Evolutionary conservation across 2,888 invertebrate genomes (phyloP).

Genomic region (Nymphalis urticae): DNA sequence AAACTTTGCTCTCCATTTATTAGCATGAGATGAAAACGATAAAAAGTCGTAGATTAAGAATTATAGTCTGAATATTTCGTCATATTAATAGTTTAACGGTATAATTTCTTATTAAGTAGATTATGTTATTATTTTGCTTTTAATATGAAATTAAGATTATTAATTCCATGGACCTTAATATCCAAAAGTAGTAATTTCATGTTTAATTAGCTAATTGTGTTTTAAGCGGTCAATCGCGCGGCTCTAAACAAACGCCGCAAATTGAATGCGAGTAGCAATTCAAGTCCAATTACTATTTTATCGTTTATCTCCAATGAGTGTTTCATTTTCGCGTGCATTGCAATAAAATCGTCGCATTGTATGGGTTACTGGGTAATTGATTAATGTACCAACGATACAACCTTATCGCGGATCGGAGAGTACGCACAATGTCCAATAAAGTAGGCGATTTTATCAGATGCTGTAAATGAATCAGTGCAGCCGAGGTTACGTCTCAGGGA

Average conservation of each 20-base stretch:
- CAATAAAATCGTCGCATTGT: conserved; percentile 69
- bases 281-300: conserved; percentile 48
- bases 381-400: conserved; percentile 69
- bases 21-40: no score
- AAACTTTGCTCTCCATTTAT: no score
- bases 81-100: no score
- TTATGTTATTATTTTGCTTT: neutral
- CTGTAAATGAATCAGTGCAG: conserved; percentile 75
- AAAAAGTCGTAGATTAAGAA: no score
- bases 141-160: neutral
- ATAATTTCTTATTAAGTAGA: no score
- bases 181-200: conserved; percentile 19
- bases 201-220: conserved; percentile 23
- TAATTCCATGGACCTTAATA: neutral
- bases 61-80: no score
- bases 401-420: conserved; percentile 66
- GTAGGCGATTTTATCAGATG: conserved; percentile 71
- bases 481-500: conserved; percentile 43
- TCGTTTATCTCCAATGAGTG: conserved; percentile 64
- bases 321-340: conserved; percentile 68
- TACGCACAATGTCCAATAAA: conserved; percentile 79
- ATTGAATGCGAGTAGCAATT: conserved; percentile 38
- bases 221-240: conserved; percentile 29
- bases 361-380: conserved; percentile 56
- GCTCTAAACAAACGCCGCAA: conserved; percentile 32